Conservation (phyloP, 2,113 vertebrate species). For the Erythrocercus mccallii region DNA sequence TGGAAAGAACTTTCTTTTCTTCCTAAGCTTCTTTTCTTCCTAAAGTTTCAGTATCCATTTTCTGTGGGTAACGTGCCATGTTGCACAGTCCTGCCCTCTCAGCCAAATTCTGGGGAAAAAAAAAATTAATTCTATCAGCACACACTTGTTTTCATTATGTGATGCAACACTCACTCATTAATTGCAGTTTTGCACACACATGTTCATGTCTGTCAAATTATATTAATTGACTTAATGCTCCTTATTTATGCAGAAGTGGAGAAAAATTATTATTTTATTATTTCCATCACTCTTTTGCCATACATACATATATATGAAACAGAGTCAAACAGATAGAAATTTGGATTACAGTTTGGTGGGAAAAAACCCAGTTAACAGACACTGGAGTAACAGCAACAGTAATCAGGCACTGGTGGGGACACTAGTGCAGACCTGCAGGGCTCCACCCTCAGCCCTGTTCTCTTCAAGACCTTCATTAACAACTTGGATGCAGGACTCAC, state of each 20-base stretch:
- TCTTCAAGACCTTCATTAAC: background rate
- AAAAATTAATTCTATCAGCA: background rate
- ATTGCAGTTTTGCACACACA: background rate
- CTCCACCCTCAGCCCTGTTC: rapidly evolving
- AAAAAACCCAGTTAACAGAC: background rate
- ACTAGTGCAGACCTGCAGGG: background rate
- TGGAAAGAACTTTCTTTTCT: background rate
- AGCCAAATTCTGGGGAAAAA: background rate
- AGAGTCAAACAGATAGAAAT: background rate
- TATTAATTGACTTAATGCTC: background rate
- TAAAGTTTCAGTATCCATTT: background rate
- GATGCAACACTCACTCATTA: background rate
- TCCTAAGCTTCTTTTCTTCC: background rate
- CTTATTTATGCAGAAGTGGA: background rate
- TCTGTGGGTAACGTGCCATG: background rate
- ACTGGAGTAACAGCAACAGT: background rate
- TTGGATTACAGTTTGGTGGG: background rate
- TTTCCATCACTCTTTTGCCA: background rate
- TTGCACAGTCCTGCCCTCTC: background rate
- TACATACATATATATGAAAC: rapidly evolving
- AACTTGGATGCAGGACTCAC: background rate
- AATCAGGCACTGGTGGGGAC: background rate
- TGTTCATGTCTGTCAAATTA: background rate
- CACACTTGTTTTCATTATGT: background rate
- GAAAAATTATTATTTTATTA: background rate